phyloP scores from a whole-genome alignment of 2,888 invertebrate species.

The Atherix ibis region DNA sequence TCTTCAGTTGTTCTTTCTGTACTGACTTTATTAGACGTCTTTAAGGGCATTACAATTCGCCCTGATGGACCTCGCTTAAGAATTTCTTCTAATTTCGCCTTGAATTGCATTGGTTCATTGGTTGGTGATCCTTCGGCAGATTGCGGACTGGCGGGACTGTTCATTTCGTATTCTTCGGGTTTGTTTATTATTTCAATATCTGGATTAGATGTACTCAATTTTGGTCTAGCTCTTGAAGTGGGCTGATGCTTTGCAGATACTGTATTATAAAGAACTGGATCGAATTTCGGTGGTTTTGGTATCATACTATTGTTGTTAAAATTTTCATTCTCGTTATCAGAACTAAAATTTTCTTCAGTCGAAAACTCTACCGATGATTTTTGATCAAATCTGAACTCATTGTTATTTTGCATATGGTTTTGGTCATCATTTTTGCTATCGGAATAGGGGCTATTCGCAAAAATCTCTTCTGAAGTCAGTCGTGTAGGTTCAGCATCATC shows the following conservation, averaged over 20 bases:
- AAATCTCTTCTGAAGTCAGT: no score
- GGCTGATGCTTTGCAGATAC: constrained; percentile 16
- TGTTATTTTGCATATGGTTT: no score
- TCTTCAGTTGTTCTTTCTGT: no score
- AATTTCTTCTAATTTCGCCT: constrained; percentile 24
- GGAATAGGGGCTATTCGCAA: no score
- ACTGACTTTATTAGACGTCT: not conserved
- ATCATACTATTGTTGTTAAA: constrained; percentile 11
- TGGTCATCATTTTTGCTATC: no score
- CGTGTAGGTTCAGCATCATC: no score
- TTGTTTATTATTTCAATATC: no score
- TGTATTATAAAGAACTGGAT: constrained; percentile 26
- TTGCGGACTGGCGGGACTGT: not conserved
- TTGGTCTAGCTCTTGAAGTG: constrained; percentile 20
- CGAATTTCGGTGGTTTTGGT: constrained; percentile 27
- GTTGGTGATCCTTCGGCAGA: constrained; percentile 1
- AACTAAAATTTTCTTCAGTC: no score
- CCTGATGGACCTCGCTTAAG: constrained; percentile 24
- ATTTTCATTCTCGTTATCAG: constrained; percentile 1
- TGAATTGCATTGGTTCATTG: constrained; percentile 18
- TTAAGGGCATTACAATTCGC: constrained; percentile 9
- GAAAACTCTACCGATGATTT: no score
- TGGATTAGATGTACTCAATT: constrained; percentile 14
- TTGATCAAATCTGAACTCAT: no score
- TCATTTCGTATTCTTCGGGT: not conserved